Evolutionary conservation across 2,888 invertebrate species (phyloP).

Genomic region (Limnephilus rhombicus): DNA sequence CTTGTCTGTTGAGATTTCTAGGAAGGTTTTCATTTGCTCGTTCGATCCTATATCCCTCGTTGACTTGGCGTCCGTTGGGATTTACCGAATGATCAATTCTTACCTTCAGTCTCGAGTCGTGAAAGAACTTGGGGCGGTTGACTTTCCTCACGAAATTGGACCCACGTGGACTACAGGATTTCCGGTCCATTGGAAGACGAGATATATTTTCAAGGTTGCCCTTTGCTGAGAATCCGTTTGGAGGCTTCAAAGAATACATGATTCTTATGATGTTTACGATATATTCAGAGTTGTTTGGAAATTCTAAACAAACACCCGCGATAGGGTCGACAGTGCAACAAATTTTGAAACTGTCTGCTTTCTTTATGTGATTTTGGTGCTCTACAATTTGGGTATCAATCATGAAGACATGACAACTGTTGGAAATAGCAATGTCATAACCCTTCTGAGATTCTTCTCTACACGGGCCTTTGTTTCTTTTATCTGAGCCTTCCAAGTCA

Average conservation of each 20-base stretch:
- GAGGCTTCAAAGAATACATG: constrained; percentile 83
- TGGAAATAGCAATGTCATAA: constrained; percentile 81
- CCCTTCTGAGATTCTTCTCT: constrained; percentile 68
- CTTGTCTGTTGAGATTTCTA: constrained; percentile 60
- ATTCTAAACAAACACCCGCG: constrained; percentile 90
- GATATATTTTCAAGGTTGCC: constrained; percentile 73
- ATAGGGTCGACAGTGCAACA: constrained; percentile 89
- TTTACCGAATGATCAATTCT: constrained; percentile 62
- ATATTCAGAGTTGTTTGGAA: constrained; percentile 90
- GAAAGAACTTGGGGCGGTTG: constrained; percentile 67
- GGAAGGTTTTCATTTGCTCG: constrained; percentile 53
- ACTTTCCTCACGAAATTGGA: constrained; percentile 64
- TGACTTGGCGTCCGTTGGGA: constrained; percentile 70
- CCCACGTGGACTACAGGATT: constrained; percentile 73
- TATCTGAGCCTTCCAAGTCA: constrained; percentile 57
- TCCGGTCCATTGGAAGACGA: constrained; percentile 71
- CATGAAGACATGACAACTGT: constrained; percentile 97
- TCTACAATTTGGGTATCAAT: constrained; percentile 92
- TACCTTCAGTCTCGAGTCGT: constrained; percentile 70
- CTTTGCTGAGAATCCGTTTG: constrained; percentile 74
- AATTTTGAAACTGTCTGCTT: constrained; percentile 90
- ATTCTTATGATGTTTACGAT: constrained; percentile 85
- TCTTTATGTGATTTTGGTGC: constrained; percentile 88
- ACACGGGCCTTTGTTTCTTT: constrained; percentile 42
- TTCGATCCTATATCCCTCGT: constrained; percentile 61